These are phyloP conservation scores for Drosophila baimaii DNA, from an alignment of 1,140 invertebrate genomes.

Conservation along the genomic window DNA sequence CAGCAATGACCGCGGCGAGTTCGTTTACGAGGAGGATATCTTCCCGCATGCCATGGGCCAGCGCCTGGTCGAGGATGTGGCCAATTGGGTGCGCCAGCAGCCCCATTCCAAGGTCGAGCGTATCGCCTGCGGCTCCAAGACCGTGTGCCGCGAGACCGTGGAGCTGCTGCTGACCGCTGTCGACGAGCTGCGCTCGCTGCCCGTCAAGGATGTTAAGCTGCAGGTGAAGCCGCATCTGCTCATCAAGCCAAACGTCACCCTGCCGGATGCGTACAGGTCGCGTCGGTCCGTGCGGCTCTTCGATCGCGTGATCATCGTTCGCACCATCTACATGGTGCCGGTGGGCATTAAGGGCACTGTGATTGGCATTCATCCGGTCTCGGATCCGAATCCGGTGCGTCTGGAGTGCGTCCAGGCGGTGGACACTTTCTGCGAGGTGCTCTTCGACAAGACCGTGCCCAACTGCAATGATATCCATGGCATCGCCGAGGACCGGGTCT, in stretches of 20 bases:
- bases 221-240: slow-evolving; percentile 92
- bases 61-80: slow-evolving; percentile 86
- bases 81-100: slow-evolving; percentile 90
- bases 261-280: slow-evolving; percentile 65
- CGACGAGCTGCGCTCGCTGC: slow-evolving; percentile 84
- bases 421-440: slow-evolving; percentile 73
- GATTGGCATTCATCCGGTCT: slow-evolving; percentile 87
- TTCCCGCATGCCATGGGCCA: slow-evolving; percentile 85
- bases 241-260: slow-evolving; percentile 86
- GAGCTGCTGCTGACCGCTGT: slow-evolving; percentile 87
- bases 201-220: slow-evolving; percentile 87
- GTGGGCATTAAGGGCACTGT: slow-evolving; percentile 93
- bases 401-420: slow-evolving; percentile 71
- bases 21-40: slow-evolving; percentile 87
- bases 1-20: slow-evolving; percentile 85
- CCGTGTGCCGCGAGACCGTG: slow-evolving; percentile 89
- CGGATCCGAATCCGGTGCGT: slow-evolving; percentile 78
- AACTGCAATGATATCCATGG: slow-evolving; percentile 74
- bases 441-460: slow-evolving; percentile 69
- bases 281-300: slow-evolving; percentile 89
- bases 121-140: slow-evolving; percentile 88
- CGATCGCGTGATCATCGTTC: slow-evolving; percentile 93
- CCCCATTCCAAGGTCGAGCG: slow-evolving; percentile 86
- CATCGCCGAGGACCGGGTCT: slow-evolving; percentile 73
- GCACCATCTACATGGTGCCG: slow-evolving; percentile 89